Conservation (phyloP, 2,888 invertebrate genomes). For the Lottia gigantea region DNA sequence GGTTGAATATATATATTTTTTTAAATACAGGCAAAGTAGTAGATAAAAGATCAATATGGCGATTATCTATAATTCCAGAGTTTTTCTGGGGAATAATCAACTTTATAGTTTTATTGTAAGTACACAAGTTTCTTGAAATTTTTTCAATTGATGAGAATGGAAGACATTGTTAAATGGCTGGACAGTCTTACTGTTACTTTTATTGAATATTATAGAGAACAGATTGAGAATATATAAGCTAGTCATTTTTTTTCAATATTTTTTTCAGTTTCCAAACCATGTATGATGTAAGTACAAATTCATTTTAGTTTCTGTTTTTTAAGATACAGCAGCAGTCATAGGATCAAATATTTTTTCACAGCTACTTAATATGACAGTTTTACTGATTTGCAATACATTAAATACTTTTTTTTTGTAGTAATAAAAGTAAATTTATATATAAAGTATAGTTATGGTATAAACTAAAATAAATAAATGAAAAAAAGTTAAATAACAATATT, state of each 20-base stretch:
- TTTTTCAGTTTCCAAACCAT: conserved; percentile 48
- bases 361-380: no score
- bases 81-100: conserved; percentile 57
- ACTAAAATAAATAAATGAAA: no score
- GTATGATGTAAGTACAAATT: conserved; percentile 37
- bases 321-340: no score
- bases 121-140: conserved; percentile 16
- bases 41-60: conserved; percentile 56
- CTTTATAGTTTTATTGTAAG: conserved; percentile 61
- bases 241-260: conserved; percentile 20
- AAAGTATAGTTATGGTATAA: no score
- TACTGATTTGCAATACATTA: no score
- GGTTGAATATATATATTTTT: conserved; percentile 9
- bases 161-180: not conserved
- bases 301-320: no score
- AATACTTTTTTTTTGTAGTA: no score
- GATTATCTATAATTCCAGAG: conserved; percentile 54
- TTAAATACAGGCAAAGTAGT: conserved; percentile 48
- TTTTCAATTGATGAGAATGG: not conserved
- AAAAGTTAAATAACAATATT: not conserved
- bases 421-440: no score
- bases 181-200: no score
- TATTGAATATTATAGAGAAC: no score
- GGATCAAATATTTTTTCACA: no score
- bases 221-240: no score